phyloP scores from a whole-genome alignment of 1,140 invertebrate species.

The Brachionus paranguensis region DNA sequence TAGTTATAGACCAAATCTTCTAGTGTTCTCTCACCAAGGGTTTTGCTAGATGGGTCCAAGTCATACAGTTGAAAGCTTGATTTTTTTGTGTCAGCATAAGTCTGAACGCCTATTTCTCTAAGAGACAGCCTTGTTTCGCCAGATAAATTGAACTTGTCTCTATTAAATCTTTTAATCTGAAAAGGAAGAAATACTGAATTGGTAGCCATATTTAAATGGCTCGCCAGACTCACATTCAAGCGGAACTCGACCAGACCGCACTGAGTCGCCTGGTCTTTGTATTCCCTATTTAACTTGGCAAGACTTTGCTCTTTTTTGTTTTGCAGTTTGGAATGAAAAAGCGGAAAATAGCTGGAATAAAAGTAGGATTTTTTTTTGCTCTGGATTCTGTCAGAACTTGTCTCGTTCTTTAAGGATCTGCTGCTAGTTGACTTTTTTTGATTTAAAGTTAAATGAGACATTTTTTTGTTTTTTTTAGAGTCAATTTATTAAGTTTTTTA shows the following conservation, averaged over 20 bases:
- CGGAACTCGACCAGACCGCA: background rate
- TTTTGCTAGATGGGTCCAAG: background rate
- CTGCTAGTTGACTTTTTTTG: background rate
- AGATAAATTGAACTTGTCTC: background rate
- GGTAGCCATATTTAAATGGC: background rate
- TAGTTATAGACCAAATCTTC: background rate
- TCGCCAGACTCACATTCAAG: background rate
- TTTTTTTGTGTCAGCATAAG: background rate
- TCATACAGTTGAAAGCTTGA: background rate
- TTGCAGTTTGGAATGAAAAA: conserved; percentile 1
- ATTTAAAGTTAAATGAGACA: background rate
- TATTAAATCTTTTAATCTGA: background rate
- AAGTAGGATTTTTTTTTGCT: background rate
- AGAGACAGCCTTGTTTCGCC: background rate
- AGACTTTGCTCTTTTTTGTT: background rate
- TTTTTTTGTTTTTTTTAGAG: background rate
- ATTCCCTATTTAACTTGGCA: background rate
- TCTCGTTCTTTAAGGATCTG: background rate
- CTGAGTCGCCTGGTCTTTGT: background rate
- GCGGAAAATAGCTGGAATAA: background rate
- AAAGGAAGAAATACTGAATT: background rate
- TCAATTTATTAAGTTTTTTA: background rate
- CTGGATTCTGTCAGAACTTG: background rate
- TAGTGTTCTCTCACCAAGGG: background rate
- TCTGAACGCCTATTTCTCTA: conserved; percentile 22